These are phyloP conservation scores for Podarcis raffonei DNA, from an alignment of 2,113 vertebrate species.

Conservation along the genomic window DNA sequence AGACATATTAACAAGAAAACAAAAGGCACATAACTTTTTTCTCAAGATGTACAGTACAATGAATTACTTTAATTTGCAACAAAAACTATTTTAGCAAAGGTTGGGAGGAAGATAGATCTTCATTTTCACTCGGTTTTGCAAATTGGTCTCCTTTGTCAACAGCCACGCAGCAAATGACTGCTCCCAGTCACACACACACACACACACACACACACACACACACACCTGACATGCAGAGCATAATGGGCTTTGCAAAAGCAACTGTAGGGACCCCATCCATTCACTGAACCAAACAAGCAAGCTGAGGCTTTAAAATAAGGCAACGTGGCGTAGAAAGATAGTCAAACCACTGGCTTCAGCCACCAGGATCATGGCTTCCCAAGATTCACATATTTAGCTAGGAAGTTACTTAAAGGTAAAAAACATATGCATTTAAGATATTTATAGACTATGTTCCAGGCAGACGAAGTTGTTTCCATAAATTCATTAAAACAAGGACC, in stretches of 20 bases:
- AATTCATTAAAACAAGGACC: too few relatives aligned
- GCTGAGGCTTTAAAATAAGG: background rate
- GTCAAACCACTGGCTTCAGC: background rate
- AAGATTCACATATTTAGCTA: background rate
- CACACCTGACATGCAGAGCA: rapidly evolving
- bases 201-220: background rate
- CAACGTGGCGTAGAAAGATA: background rate
- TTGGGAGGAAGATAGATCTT: constrained; percentile 39
- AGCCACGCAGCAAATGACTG: background rate
- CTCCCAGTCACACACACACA: background rate
- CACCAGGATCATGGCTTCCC: background rate
- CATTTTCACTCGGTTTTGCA: constrained; percentile 21
- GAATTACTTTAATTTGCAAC: constrained; percentile 69
- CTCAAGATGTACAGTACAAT: constrained; percentile 57
- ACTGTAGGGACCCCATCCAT: background rate
- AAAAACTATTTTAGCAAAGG: constrained; percentile 43
- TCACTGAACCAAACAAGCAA: background rate
- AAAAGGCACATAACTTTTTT: constrained; percentile 39
- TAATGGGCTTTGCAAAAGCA: background rate
- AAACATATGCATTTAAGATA: too few relatives aligned
- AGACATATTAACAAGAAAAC: constrained; percentile 58
- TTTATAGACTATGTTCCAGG: too few relatives aligned
- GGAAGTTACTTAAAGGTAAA: background rate
- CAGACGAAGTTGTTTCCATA: too few relatives aligned
- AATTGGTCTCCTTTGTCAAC: background rate